phyloP scores from a whole-genome alignment of 53 echinoderm and acorn worm species.

The Henricia sp. region DNA sequence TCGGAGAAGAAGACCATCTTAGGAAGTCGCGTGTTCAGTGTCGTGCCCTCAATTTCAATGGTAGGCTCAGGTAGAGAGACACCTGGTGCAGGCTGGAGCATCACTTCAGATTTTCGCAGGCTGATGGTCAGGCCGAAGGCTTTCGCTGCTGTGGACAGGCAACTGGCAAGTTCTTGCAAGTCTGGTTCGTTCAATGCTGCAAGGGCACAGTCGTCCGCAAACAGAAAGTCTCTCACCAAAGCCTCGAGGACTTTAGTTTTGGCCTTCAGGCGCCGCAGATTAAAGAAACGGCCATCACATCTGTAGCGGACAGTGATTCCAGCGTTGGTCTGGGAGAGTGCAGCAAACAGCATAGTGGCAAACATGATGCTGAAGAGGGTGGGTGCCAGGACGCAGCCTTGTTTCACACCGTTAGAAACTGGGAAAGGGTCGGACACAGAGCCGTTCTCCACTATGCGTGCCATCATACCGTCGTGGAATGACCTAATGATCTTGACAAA shows the following conservation, averaged over 20 bases:
- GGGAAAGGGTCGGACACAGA: constrained; percentile 2
- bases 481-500: constrained; percentile 22
- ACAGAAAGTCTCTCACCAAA: not conserved
- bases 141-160: not conserved
- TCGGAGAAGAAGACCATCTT: constrained; percentile 8
- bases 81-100: constrained; percentile 24
- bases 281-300: constrained; percentile 7
- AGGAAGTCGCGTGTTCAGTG: constrained; percentile 5
- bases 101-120: constrained; percentile 7
- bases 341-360: constrained; percentile 4
- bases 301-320: constrained; percentile 7
- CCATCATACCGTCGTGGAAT: constrained; percentile 21
- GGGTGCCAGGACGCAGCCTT: constrained; percentile 38
- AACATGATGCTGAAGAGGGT: constrained; percentile 4
- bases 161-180: not conserved
- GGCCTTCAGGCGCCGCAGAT: constrained; percentile 35
- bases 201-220: constrained; percentile 18
- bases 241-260: constrained; percentile 29
- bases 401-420: constrained; percentile 21
- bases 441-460: not conserved
- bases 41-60: not conserved
- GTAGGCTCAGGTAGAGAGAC: not conserved
- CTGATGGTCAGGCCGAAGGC: constrained; percentile 9
- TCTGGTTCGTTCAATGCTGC: not conserved
- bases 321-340: not conserved